phyloP scores from a whole-genome alignment of 2,888 invertebrate species.

The Nymphalis c-album region DNA sequence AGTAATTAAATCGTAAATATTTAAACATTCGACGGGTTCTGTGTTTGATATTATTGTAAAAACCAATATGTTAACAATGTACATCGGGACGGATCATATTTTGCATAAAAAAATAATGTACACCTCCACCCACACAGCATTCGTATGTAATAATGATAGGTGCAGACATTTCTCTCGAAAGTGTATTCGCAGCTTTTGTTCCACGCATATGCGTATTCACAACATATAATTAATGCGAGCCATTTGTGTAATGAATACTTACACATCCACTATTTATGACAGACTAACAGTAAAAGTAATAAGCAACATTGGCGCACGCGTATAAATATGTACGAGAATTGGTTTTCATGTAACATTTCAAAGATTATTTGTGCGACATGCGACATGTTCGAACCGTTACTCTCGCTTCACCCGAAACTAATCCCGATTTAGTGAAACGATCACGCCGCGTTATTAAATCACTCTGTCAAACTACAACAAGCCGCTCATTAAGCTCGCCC shows the following conservation, averaged over 20 bases:
- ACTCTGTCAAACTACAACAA: slow-evolving; percentile 77
- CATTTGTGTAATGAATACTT: slow-evolving; percentile 48
- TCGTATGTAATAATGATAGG: slow-evolving; percentile 32
- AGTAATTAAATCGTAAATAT: slow-evolving; percentile 5
- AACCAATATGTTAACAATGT: neutral
- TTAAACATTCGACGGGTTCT: too few relatives aligned
- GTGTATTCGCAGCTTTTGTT: slow-evolving; percentile 51
- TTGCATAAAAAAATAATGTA: slow-evolving; percentile 7
- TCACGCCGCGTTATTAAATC: slow-evolving; percentile 73
- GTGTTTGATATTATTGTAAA: neutral
- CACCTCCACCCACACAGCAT: slow-evolving; percentile 9
- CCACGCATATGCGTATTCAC: slow-evolving; percentile 43
- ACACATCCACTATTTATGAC: slow-evolving; percentile 28
- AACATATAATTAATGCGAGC: slow-evolving; percentile 55
- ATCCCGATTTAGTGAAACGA: slow-evolving; percentile 76
- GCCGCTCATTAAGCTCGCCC: slow-evolving; percentile 71
- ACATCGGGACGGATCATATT: neutral
- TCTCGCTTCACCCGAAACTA: slow-evolving; percentile 68
- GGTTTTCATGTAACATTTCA: slow-evolving; percentile 5
- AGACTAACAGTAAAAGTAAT: slow-evolving; percentile 9
- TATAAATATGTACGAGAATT: slow-evolving; percentile 1
- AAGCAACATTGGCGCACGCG: slow-evolving; percentile 5
- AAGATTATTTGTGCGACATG: slow-evolving; percentile 49
- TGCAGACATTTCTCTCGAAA: slow-evolving; percentile 37
- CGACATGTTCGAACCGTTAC: slow-evolving; percentile 64